A percentile compares a stretch with the other conserved stretches of the same genome.
Conservation (phyloP, 2,797 vertebrate species). For the Eremophila alpestris region DNA sequence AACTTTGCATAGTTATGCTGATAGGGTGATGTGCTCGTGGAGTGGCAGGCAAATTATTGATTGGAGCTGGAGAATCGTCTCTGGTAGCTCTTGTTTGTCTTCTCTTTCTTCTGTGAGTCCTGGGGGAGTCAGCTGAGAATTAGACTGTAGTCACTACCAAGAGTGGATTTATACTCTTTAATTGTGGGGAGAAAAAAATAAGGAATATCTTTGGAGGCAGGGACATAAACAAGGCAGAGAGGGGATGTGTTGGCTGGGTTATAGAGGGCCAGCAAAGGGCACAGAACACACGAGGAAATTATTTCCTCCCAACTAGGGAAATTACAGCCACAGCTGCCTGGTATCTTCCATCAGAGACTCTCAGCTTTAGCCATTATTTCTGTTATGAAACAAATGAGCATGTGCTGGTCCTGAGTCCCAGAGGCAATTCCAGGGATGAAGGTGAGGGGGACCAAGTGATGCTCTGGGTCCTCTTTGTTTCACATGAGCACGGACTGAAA, state of each 20-base stretch:
- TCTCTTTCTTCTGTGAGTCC: background rate
- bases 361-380: background rate
- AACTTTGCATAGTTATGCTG: background rate
- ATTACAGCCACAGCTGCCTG: background rate
- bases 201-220: background rate
- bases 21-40: background rate
- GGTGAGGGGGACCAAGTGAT: background rate
- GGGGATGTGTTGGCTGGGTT: background rate
- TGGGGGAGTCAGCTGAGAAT: background rate
- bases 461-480: background rate
- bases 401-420: background rate
- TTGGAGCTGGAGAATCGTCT: background rate
- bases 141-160: background rate
- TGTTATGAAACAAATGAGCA: background rate
- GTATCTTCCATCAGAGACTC: background rate
- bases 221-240: background rate
- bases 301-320: background rate
- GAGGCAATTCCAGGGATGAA: background rate
- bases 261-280: background rate
- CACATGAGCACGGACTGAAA: accelerated
- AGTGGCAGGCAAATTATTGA: slow-evolving; percentile 17
- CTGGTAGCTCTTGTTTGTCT: background rate
- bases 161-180: slow-evolving; percentile 19
- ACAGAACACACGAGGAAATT: background rate
- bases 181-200: background rate